phyloP scores from a whole-genome alignment of 2,113 vertebrate genomes.

The Vulpes vulpes region DNA sequence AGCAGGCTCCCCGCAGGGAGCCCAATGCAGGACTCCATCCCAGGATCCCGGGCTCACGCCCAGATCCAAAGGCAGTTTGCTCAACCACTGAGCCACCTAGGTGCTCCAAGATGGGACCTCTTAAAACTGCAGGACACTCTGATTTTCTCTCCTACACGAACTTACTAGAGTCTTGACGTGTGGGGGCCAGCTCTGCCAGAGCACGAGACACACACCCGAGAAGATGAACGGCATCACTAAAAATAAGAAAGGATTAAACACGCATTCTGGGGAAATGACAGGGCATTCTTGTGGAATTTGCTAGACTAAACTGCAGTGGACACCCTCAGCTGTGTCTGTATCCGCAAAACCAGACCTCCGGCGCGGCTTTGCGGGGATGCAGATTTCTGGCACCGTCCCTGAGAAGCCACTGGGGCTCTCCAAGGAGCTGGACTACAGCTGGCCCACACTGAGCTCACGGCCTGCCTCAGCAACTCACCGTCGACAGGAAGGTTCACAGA shows the following conservation, averaged over 20 bases:
- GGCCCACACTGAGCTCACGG: background rate
- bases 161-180: background rate
- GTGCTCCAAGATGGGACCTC: background rate
- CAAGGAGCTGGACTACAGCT: background rate
- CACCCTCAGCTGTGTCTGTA: background rate
- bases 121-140: background rate
- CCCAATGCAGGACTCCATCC: too few species aligned
- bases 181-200: background rate
- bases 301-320: conserved; percentile 67
- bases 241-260: conserved; percentile 41
- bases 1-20: too few species aligned
- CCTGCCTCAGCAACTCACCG: background rate
- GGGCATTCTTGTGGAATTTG: background rate
- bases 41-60: too few species aligned
- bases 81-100: too few species aligned
- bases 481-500: too few species aligned
- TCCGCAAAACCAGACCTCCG: conserved; percentile 57
- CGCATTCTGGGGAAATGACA: conserved; percentile 51
- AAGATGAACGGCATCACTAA: background rate
- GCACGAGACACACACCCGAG: background rate
- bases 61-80: too few species aligned
- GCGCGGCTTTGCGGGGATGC: background rate
- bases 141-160: background rate
- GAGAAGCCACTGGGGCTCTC: background rate
- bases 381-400: background rate